These are phyloP conservation scores for Watsonalla cultraria DNA, from an alignment of 2,888 invertebrate species.

Conservation along the genomic window DNA sequence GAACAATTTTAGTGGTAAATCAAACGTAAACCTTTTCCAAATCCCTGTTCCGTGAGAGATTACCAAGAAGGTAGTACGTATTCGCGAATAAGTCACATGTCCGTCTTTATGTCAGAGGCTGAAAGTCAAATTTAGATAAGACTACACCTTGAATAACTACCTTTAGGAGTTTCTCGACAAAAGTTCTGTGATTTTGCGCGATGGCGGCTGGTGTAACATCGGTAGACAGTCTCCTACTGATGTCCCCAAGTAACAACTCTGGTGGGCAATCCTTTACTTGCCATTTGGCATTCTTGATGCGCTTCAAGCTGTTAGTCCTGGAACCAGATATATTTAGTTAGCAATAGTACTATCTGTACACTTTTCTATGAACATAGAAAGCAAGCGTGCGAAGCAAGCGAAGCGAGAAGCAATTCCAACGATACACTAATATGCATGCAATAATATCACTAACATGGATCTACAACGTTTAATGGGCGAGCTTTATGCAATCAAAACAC, in stretches of 20 bases:
- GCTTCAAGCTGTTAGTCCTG: slow-evolving; percentile 79
- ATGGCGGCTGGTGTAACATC: slow-evolving; percentile 92
- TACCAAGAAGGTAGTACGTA: too few relatives aligned
- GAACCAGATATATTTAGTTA: slow-evolving; percentile 21
- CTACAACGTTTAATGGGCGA: slow-evolving; percentile 5
- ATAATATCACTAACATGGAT: background rate
- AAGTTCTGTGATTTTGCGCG: slow-evolving; percentile 98
- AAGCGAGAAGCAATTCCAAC: slow-evolving; percentile 28
- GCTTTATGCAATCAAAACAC: slow-evolving; percentile 11
- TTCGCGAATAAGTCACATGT: too few relatives aligned
- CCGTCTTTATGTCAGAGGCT: too few relatives aligned
- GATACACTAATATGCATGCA: slow-evolving; percentile 9
- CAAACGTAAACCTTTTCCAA: too few relatives aligned
- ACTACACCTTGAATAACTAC: slow-evolving; percentile 60
- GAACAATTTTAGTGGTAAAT: too few relatives aligned
- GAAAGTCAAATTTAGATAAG: too few relatives aligned
- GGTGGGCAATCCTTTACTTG: slow-evolving; percentile 80
- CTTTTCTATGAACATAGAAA: slow-evolving; percentile 12
- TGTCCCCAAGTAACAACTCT: slow-evolving; percentile 66
- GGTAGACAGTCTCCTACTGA: slow-evolving; percentile 77
- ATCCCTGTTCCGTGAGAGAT: too few relatives aligned
- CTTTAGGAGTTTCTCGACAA: slow-evolving; percentile 97
- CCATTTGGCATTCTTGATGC: slow-evolving; percentile 81
- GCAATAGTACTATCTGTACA: background rate
- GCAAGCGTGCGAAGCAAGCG: slow-evolving; percentile 37